Evolutionary conservation across 2,888 invertebrate genomes (phyloP).

Genomic region (Diarsia dahlii): DNA sequence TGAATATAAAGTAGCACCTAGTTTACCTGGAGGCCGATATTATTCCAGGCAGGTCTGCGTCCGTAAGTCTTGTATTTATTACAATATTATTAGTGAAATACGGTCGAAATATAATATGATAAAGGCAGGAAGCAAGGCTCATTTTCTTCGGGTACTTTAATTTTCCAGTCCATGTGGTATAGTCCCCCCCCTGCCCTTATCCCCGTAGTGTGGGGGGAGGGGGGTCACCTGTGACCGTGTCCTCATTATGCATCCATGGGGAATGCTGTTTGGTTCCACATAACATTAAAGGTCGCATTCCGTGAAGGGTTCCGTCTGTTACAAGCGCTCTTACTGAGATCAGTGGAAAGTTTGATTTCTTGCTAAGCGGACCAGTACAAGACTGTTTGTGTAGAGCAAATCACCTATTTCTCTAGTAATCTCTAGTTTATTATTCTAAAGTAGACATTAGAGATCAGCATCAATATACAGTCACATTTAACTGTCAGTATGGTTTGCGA

Average conservation of each 20-base stretch:
- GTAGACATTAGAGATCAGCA: background rate
- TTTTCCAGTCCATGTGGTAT: conserved; percentile 57
- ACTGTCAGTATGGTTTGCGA: too few species aligned
- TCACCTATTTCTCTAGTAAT: background rate
- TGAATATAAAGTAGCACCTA: conserved; percentile 47
- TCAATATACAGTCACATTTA: background rate
- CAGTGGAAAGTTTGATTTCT: background rate
- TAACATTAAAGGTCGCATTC: conserved; percentile 17
- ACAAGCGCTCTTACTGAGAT: background rate
- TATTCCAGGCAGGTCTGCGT: conserved; percentile 13
- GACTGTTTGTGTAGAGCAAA: background rate
- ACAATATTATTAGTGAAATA: conserved; percentile 31
- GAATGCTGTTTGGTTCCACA: conserved; percentile 31
- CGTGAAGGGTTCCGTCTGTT: background rate
- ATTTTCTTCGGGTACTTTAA: conserved; percentile 53
- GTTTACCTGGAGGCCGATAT: conserved; percentile 13
- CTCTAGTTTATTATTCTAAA: background rate
- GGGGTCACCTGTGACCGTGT: conserved; percentile 50
- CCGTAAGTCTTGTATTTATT: conserved; percentile 25
- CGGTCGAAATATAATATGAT: conserved; percentile 23
- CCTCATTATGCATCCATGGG: conserved; percentile 48
- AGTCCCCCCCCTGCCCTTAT: background rate
- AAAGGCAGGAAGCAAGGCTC: conserved; percentile 29
- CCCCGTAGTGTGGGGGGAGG: background rate
- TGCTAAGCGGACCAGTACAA: background rate